Percentiles rank a stretch among this genome's conserved stretches.
Evolutionary conservation across 2,113 vertebrate genomes (phyloP).

Genomic region (Bujurquina vittata): DNA sequence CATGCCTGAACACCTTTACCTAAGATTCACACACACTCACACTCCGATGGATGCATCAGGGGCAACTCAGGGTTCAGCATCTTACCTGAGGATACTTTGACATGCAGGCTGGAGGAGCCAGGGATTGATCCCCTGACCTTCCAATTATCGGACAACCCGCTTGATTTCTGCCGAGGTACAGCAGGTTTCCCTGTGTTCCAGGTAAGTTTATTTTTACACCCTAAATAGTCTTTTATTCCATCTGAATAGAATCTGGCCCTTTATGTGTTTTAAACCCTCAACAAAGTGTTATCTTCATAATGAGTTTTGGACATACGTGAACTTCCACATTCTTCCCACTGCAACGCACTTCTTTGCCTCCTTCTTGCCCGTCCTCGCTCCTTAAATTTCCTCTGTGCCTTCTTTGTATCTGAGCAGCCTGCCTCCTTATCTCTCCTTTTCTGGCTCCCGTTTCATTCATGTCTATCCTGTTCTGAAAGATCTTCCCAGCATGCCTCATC

Average conservation of each 20-base stretch:
- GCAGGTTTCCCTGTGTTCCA: too few species aligned
- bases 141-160: too few species aligned
- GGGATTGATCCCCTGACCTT: background rate
- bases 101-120: background rate
- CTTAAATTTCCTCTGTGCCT: background rate
- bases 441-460: background rate
- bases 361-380: background rate
- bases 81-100: background rate
- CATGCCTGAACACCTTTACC: background rate
- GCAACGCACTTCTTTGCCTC: background rate
- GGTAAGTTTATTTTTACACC: too few species aligned
- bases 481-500: slow-evolving; percentile 3
- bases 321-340: background rate
- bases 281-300: background rate
- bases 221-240: background rate
- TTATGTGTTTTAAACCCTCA: background rate
- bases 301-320: background rate
- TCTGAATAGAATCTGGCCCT: background rate
- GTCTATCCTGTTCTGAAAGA: background rate
- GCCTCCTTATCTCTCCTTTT: background rate
- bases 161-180: too few species aligned
- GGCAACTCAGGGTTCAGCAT: background rate
- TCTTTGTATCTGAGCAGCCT: background rate
- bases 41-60: background rate
- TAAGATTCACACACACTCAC: background rate